Base-by-base conservation (phyloP, 2,888 invertebrate species). In the Auanema freiburgensis region DNA sequence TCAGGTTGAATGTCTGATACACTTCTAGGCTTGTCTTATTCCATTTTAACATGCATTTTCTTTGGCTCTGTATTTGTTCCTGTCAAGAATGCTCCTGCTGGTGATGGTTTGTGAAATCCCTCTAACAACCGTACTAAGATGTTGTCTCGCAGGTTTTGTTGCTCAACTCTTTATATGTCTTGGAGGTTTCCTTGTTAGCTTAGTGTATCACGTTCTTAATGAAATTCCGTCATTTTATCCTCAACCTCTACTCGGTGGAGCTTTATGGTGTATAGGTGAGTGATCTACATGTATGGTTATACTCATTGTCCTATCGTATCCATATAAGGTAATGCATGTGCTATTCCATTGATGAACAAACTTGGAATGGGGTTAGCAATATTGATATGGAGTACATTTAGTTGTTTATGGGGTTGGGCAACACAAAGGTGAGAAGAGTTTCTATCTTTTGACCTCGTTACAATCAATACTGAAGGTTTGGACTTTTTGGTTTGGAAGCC, bases 61-160 rank as follows among this genome's bases (percentile, higher is more conserved):
- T 85, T 85, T 72, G 86, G 86, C 18, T 84, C 84, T 52, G 85
- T 85, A 67, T 85, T 85, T 73, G 83, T 85, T 18, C 86, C 86
- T 4, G 83, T 86, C 24, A 86, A 86, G 66, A 84, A 83, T 56
- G 85, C 82, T 16, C 68, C 72, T 5, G 62, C 75, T 11, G 69
- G 72, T 54, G 79, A 79, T 71, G 79, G 77, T 77, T 18, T 53
- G 65, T 53, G 3, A 6, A 21, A 12, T 49, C 18, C 50, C 14
- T 5, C 2, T 49, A 1, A 40, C 33, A 8, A 24, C 25, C 40
- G 5, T 54, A 3, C 3, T 4, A 3, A 10, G 21, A 14, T 16
- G 5, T 52, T 18, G 6, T 14, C 53, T 60, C 78, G 3, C 74
- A 86, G 86, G 86, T 12, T 81, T 86, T 78, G 86, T 86, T 74